These are phyloP conservation scores for Coregonus sp. DNA, from an alignment of 2,797 vertebrate genomes.

Conservation along the genomic window DNA sequence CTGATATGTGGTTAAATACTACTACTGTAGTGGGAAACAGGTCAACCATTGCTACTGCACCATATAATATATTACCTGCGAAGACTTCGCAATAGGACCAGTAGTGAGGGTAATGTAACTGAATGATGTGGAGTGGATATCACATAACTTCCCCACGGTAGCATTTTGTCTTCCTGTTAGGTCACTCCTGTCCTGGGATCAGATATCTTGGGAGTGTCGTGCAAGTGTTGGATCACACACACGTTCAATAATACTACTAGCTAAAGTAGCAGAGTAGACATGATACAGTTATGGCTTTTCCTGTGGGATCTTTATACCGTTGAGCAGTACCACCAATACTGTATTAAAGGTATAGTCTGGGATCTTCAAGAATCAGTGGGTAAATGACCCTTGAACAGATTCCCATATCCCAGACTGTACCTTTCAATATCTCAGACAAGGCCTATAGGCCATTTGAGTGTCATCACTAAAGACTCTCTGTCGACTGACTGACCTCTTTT, in stretches of 20 bases:
- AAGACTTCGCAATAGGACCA: background rate
- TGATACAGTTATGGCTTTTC: no score
- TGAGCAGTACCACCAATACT: no score
- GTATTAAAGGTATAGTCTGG: no score
- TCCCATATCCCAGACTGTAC: no score
- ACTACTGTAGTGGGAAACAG: background rate
- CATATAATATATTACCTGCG: background rate
- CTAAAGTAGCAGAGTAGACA: background rate
- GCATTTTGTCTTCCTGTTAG: background rate
- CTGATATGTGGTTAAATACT: no score
- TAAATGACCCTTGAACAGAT: no score
- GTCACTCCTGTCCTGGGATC: background rate
- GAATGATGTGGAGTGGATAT: background rate
- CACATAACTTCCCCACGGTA: background rate
- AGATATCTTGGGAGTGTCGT: background rate
- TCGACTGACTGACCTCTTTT: no score
- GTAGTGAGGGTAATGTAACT: background rate
- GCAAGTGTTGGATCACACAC: background rate
- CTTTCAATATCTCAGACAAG: no score
- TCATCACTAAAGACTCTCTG: no score
- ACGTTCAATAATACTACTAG: background rate
- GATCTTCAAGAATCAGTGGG: no score
- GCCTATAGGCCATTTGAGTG: no score
- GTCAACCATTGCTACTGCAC: background rate
- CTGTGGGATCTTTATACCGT: no score